Base-by-base conservation (phyloP, 2,888 invertebrate genomes). In the Hemithea aestivaria region DNA sequence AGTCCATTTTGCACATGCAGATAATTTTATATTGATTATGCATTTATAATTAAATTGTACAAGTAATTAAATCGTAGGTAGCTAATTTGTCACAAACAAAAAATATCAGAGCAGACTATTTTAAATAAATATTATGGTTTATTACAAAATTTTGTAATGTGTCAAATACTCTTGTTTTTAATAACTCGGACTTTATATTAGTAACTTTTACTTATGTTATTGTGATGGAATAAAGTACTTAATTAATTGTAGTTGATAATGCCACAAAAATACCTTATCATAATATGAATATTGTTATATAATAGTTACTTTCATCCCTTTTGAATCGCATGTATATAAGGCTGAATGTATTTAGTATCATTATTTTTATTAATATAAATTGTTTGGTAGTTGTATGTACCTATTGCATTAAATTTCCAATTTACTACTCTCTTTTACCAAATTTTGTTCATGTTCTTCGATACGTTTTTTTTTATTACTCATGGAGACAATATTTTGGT, bases 141-240 rank as follows among this genome's bases (percentile, higher is more conserved):
- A 23, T 32, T 31, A 27, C 24, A 25, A 33, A 36, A 27, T 58
- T 56, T 55, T 49, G 50, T 57, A 20, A 29, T 6, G 6, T 25
- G 22, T 60, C 40, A 48, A 69, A 60, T 68, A 65, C 62, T 65
- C 54, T 44, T 52, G 48, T 49, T 44, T 53, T 53, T 54, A n/a
- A 16, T 16, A 16, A 16, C 16, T 16, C 5, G 16, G 16, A 16
- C 16, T 16, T 16, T 16, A 16, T 50, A 46, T 48, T 53, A 52
- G 47, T 48, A 51, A 49, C 46, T 28, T 36, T 39, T 31, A 47
- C 34, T 35, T 35, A 48, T 54, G 57, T 62, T 56, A 56, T 56
- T 79, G 73, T 79, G 76, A 78, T 74, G 66, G 61, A 68, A 63
- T 53, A 31, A 69, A 63, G 78, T 82, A 82, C 79, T 82, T 82